phyloP scores from a whole-genome alignment of 1,140 invertebrate genomes.

The Acarapis woodi region DNA sequence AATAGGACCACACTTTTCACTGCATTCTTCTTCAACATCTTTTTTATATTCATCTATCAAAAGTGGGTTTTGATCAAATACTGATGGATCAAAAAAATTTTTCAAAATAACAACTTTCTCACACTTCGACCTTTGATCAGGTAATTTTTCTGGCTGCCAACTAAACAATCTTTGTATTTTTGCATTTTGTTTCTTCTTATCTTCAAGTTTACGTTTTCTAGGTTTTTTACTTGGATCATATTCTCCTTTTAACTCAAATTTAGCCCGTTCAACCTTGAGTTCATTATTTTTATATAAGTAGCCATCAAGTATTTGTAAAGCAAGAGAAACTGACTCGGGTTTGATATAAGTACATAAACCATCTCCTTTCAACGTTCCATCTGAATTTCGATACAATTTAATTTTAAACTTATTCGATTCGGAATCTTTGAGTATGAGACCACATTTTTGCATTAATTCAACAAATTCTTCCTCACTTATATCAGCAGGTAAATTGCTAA shows the following conservation, averaged over 20 bases:
- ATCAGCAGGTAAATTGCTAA: slow-evolving; percentile 61
- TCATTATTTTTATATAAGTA: slow-evolving; percentile 34
- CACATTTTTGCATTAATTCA: slow-evolving; percentile 80
- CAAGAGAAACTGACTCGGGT: slow-evolving; percentile 76
- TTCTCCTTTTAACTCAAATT: slow-evolving; percentile 77
- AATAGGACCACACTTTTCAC: slow-evolving; percentile 58
- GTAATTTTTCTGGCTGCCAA: slow-evolving; percentile 73
- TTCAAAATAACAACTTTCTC: slow-evolving; percentile 76
- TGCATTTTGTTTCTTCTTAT: slow-evolving; percentile 65
- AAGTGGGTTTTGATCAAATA: slow-evolving; percentile 63
- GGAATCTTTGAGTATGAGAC: slow-evolving; percentile 67
- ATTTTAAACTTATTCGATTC: slow-evolving; percentile 56
- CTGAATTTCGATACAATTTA: slow-evolving; percentile 63
- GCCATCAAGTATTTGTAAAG: slow-evolving; percentile 71
- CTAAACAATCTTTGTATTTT: slow-evolving; percentile 78
- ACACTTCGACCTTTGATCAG: slow-evolving; percentile 47
- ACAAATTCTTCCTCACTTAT: slow-evolving; percentile 56
- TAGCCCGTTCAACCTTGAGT: slow-evolving; percentile 56
- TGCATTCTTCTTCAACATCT: slow-evolving; percentile 57
- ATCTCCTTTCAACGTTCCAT: slow-evolving; percentile 70
- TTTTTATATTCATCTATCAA: slow-evolving; percentile 69
- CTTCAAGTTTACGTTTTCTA: slow-evolving; percentile 36
- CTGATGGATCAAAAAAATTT: slow-evolving; percentile 63
- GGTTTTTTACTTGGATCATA: slow-evolving; percentile 82
- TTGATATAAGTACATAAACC: slow-evolving; percentile 90